Percentiles rank a stretch among this genome's conserved stretches.
Evolutionary conservation across 2,888 invertebrate species (phyloP).

Genomic region (Mythimna albipuncta): DNA sequence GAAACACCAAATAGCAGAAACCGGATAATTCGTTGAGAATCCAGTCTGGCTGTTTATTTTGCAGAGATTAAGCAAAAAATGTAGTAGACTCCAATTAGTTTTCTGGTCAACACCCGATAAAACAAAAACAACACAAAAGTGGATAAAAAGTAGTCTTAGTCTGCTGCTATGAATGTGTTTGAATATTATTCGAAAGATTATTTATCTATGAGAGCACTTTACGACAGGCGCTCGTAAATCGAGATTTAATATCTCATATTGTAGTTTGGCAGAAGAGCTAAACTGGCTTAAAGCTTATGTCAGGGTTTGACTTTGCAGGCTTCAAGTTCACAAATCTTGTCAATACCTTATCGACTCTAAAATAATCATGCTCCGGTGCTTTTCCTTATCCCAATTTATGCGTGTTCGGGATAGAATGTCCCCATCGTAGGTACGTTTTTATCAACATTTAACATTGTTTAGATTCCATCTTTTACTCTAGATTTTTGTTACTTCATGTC

Average conservation of each 20-base stretch:
- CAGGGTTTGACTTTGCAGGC: background rate
- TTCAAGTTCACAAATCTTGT: background rate
- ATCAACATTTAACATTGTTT: background rate
- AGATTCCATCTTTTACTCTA: too few species aligned
- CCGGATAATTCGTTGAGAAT: constrained; percentile 14
- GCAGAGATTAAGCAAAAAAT: constrained; percentile 21
- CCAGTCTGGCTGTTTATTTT: constrained; percentile 21
- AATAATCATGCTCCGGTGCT: background rate
- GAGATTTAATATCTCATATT: too few species aligned
- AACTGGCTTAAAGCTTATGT: background rate
- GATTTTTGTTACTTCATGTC: too few species aligned
- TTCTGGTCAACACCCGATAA: background rate
- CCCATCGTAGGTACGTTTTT: too few species aligned
- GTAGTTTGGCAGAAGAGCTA: background rate
- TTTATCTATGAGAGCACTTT: constrained; percentile 6
- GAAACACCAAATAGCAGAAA: constrained; percentile 19
- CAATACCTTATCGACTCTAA: too few species aligned
- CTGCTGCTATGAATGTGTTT: constrained; percentile 10
- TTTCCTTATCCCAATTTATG: background rate
- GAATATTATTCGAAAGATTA: background rate
- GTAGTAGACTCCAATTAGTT: constrained; percentile 1
- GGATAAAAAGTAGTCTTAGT: background rate
- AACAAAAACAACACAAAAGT: constrained; percentile 1
- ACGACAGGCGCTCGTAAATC: background rate
- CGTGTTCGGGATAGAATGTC: background rate